phyloP scores from a whole-genome alignment of 2,797 vertebrate genomes.

The Pseudochaenichthys georgianus region DNA sequence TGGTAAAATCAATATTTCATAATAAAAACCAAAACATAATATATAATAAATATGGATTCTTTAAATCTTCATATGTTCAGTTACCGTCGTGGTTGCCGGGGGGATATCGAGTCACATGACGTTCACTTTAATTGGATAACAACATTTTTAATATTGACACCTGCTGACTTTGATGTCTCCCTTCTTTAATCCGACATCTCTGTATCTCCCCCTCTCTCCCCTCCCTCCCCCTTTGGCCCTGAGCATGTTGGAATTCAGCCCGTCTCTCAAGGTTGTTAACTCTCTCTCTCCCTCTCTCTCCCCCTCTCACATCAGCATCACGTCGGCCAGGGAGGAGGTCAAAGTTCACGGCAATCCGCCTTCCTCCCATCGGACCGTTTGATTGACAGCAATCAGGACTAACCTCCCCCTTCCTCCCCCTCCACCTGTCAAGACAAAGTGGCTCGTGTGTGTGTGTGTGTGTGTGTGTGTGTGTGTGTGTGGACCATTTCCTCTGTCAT shows the following conservation, averaged over 20 bases:
- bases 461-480: constrained; percentile 14
- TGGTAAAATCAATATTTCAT: too few species aligned
- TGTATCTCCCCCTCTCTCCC: neutral
- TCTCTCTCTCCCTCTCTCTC: constrained; percentile 71
- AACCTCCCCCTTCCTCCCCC: constrained; percentile 31
- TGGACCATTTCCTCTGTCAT: constrained; percentile 94
- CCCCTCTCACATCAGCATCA: constrained; percentile 88
- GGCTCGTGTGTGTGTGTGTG: too few species aligned
- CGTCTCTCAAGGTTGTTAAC: constrained; percentile 97
- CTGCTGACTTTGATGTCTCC: constrained; percentile 20
- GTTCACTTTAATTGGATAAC: neutral
- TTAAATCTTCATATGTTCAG: too few species aligned
- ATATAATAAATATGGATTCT: too few species aligned
- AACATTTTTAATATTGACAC: neutral
- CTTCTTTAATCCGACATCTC: neutral
- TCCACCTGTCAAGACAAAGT: constrained; percentile 67
- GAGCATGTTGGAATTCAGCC: constrained; percentile 95
- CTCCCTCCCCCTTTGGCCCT: neutral
- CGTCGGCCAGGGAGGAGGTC: constrained; percentile 82
- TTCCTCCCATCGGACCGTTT: constrained; percentile 92
- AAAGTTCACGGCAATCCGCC: constrained; percentile 91
- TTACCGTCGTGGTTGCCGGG: too few species aligned
- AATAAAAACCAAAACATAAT: too few species aligned
- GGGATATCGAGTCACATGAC: too few species aligned
- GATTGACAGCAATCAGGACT: constrained; percentile 99